Conservation (phyloP, 2,113 vertebrate genomes). For the Leiothrix lutea region DNA sequence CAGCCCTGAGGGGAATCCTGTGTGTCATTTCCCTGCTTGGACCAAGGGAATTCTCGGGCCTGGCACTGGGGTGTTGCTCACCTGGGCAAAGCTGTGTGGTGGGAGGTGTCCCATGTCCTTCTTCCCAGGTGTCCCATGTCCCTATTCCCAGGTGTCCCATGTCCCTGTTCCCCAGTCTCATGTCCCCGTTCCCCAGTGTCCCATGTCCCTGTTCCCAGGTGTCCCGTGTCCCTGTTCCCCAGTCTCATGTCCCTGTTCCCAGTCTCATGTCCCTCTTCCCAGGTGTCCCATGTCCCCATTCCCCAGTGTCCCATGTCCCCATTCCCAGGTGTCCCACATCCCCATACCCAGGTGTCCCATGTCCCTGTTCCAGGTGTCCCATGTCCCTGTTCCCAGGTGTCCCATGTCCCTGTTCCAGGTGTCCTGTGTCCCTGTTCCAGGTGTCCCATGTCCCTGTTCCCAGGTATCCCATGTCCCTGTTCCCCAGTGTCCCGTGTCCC, state of each 20-base stretch:
- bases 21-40: not conserved
- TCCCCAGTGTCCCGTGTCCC: too few relatives aligned
- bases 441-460: not conserved
- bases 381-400: not conserved
- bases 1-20: not conserved
- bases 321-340: accelerated
- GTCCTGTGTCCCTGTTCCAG: too few relatives aligned
- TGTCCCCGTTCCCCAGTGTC: not conserved
- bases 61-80: not conserved
- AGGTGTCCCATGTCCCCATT: not conserved
- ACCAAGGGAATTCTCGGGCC: not conserved
- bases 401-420: not conserved
- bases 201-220: not conserved
- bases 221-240: accelerated
- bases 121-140: accelerated
- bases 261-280: not conserved
- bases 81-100: not conserved
- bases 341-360: accelerated
- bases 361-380: not conserved
- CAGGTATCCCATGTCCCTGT: too few relatives aligned
- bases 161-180: too few relatives aligned
- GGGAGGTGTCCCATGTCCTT: not conserved
- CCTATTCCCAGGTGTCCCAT: not conserved
- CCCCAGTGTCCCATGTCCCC: not conserved
- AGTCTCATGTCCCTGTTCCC: too few relatives aligned